Evolutionary conservation across 2,797 vertebrate species (phyloP), one percentile per base, ranked within the genome.

Genomic region (Clarias platycephalus): DNA sequence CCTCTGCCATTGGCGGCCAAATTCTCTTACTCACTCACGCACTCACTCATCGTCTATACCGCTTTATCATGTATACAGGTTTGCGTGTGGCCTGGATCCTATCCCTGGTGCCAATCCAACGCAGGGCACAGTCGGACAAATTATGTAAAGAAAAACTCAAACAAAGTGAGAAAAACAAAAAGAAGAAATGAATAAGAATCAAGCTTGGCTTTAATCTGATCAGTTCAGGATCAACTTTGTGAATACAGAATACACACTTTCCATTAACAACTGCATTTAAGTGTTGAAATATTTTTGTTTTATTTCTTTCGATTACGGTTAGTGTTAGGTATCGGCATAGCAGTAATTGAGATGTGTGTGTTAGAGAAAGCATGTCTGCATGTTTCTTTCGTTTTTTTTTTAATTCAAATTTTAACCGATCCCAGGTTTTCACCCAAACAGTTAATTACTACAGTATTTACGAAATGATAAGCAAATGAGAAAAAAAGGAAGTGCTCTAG

Each of bases 191-290:
- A 77, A 37, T 12, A 76, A 58, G 44, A 13, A 31, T 20, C 18
- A 53, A 28, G 7, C 16, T 75, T 8, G 55, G 4, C n/a, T 0
- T 75, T 75, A 31, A 75, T 28, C 1, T 75, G 53, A 74, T 13
- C 6, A 74, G 44, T 75, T 6, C 6, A 37, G 28, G 20, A 22
- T 34, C 28, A 60, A 78, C 31, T 40, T 6, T 40, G 34, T 16
- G 31, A 12, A n/a, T 62, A 62, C 34, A 44, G 58, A 16, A 44
- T 62, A 10, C 58, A 79, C 34, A 79, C 55, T 79, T 79, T 79
- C 76, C 58, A 78, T 78, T 57, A 78, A 85, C 70, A 81, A 24
- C 49, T 72, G 53, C 74, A 22, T 62, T 82, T 37, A 60, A 70
- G 10, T 49, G 44, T 9, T n/a, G n/a, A n/a, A n/a, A n/a, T n/a